phyloP scores from a whole-genome alignment of 2,113 vertebrate species.

The Corythaixoides concolor region DNA sequence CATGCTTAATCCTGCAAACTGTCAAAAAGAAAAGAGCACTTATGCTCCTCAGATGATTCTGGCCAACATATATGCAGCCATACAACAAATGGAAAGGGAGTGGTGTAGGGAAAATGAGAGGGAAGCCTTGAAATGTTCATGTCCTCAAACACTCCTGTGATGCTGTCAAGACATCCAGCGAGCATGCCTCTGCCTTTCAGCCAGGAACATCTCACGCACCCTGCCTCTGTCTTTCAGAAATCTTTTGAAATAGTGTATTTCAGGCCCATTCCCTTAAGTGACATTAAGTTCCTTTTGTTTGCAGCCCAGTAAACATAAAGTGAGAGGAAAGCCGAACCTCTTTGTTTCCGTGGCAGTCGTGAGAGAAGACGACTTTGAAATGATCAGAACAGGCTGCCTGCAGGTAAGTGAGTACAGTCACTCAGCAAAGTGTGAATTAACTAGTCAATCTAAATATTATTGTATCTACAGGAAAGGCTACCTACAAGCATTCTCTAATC shows the following conservation, averaged over 20 bases:
- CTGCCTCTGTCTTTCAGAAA: neutral
- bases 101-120: neutral
- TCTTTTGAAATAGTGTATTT: neutral
- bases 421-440: neutral
- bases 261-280: neutral
- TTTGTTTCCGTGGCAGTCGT: neutral
- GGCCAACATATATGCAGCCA: neutral
- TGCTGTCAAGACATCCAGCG: neutral
- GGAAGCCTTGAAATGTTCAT: neutral
- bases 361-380: neutral
- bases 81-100: neutral
- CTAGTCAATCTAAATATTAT: neutral
- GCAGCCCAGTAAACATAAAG: neutral
- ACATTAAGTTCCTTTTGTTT: neutral
- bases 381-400: neutral
- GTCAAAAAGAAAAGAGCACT: neutral
- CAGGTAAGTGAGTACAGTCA: neutral
- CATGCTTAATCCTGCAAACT: neutral
- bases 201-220: neutral
- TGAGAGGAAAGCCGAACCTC: neutral
- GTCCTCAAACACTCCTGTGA: neutral
- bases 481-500: neutral
- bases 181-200: neutral
- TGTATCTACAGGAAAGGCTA: neutral
- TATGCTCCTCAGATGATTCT: neutral